These are phyloP conservation scores for Drosophila incognita DNA, from an alignment of 2,888 invertebrate species.

Conservation along the genomic window DNA sequence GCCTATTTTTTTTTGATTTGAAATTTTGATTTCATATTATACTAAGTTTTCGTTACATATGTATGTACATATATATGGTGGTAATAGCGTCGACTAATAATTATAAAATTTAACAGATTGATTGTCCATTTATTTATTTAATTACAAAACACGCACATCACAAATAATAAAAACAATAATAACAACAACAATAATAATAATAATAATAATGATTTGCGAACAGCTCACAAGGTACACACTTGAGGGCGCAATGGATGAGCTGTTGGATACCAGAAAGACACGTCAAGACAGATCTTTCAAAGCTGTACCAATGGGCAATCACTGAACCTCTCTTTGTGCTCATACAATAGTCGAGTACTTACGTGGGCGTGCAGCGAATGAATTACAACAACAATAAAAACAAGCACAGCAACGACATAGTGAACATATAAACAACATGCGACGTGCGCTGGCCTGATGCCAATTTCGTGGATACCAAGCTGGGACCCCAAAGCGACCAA, in stretches of 20 bases:
- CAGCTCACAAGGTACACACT: slow-evolving; percentile 37
- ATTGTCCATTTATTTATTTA: slow-evolving; percentile 61
- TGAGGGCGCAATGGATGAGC: slow-evolving; percentile 35
- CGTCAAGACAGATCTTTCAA: slow-evolving; percentile 75
- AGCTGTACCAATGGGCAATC: slow-evolving; percentile 54
- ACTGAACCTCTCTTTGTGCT: slow-evolving; percentile 28
- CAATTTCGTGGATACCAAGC: slow-evolving; percentile 58
- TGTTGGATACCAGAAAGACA: slow-evolving; percentile 44
- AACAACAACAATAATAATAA: slow-evolving; percentile 39
- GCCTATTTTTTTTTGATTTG: too few species aligned
- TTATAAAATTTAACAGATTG: slow-evolving; percentile 42
- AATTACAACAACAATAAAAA: slow-evolving; percentile 27
- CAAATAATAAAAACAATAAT: slow-evolving; percentile 36
- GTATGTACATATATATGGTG: too few species aligned
- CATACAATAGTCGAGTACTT: slow-evolving; percentile 51
- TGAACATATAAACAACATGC: slow-evolving; percentile 65
- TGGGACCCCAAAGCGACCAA: slow-evolving; percentile 27
- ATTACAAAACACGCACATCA: slow-evolving; percentile 50
- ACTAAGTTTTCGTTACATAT: neutral
- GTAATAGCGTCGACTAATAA: slow-evolving; percentile 2
- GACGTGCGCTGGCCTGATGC: slow-evolving; percentile 67
- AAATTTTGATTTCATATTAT: neutral
- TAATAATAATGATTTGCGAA: slow-evolving; percentile 54
- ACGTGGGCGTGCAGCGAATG: slow-evolving; percentile 68
- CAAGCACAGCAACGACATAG: slow-evolving; percentile 40